Conservation (phyloP, 2,888 invertebrate species). For the Abrostola tripartita region DNA sequence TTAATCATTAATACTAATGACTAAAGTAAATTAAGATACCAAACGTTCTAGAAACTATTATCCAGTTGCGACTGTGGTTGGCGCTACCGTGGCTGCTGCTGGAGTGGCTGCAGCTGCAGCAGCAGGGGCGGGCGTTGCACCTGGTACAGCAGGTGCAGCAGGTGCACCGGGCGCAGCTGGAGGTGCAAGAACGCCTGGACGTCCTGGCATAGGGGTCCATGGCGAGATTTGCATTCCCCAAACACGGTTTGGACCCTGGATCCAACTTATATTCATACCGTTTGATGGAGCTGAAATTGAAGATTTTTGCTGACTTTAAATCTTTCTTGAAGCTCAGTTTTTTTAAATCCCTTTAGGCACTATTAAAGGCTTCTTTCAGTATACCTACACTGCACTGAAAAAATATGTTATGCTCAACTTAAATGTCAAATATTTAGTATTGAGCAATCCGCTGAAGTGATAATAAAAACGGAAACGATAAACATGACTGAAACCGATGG, state of each 20-base stretch:
- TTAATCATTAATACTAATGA: constrained; percentile 33
- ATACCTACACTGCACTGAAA: too few species aligned
- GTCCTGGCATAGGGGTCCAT: not conserved
- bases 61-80: constrained; percentile 40
- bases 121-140: constrained; percentile 44
- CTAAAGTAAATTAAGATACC: constrained; percentile 30
- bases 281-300: constrained; percentile 65
- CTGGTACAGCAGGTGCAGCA: constrained; percentile 40
- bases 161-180: constrained; percentile 48
- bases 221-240: too few species aligned
- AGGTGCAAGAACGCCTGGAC: constrained; percentile 19
- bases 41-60: constrained; percentile 34
- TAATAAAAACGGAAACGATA: not conserved
- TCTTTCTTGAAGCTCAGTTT: too few species aligned
- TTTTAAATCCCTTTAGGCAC: too few species aligned
- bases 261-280: constrained; percentile 65
- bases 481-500: not conserved
- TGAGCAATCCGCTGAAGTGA: not conserved
- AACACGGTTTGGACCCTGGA: constrained; percentile 5
- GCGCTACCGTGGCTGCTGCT: constrained; percentile 23
- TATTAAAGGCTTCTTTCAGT: too few species aligned
- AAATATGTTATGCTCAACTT: too few species aligned
- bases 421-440: constrained; percentile 18
- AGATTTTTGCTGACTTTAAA: not conserved
- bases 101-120: constrained; percentile 44